Evolutionary conservation across 2,113 vertebrate genomes (phyloP), one percentile per base, ranked within the genome.

Genomic region (Phyllopteryx taeniolatus): DNA sequence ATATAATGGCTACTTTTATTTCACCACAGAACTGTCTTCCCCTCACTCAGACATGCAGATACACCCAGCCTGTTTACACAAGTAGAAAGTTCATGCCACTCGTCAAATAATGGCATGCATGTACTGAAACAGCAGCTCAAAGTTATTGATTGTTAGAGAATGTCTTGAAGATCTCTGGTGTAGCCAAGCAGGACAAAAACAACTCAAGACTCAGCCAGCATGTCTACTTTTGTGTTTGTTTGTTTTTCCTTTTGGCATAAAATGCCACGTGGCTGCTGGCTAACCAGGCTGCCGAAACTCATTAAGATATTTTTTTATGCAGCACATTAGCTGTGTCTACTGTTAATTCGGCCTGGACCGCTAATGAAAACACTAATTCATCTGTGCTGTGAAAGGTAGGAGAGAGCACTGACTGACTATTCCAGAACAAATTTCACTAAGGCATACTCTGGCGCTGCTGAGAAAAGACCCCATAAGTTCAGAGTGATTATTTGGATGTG

Each of bases 261-360:
- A 86, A 79, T 71, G 31, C 64, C 79, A 70, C 70, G 31, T 79
- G 67, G 61, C 78, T 81, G 84, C 86, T 81, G 80, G 79, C 79
- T 90, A 85, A 91, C 89, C 82, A 83, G 79, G 76, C 68, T 66
- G 64, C 65, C 69, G 56, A 77, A 51, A 78, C 76, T 88, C 80
- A 87, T 90, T 86, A 86, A 79, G 74, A 79, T 59, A 75, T 88
- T 77, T 89, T 83, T 90, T 88, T 83, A 88, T 83, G 80, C 74
- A 83, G 77, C 78, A 79, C 76, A 73, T 88, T 80, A 86, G 80
- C 66, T 79, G 80, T 79, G 71, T 78, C 81, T 57, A 56, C 75
- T 79, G 79, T 84, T 82, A 78, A 86, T 83, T 76, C 76, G 80
- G 67, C 82, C 74, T 74, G 81, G 70, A 51, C 72, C 43, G 71